Evolutionary conservation across 1,140 invertebrate species (phyloP).

Genomic region (Drosophila suzukii): DNA sequence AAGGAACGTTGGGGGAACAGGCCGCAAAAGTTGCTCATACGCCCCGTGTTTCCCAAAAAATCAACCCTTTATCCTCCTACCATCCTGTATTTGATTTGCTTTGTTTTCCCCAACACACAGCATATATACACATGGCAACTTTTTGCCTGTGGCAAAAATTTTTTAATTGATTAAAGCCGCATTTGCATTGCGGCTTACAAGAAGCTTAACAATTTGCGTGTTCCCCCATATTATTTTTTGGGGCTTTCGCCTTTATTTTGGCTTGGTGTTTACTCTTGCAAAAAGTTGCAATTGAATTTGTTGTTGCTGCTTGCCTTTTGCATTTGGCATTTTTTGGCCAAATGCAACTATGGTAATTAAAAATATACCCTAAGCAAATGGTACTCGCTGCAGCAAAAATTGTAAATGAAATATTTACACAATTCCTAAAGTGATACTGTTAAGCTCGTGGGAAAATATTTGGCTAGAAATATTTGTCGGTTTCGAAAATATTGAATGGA

Average conservation of each 20-base stretch:
- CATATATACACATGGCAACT: conserved; percentile 42
- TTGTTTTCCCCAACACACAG: conserved; percentile 13
- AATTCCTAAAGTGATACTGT: conserved; percentile 22
- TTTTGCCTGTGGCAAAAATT: conserved; percentile 63
- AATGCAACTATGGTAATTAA: conserved; percentile 53
- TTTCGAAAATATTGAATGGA: neutral
- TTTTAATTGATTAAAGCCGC: conserved; percentile 82
- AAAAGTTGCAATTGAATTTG: conserved; percentile 39
- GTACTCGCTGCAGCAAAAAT: conserved; percentile 5
- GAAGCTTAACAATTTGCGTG: conserved; percentile 72
- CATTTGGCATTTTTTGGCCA: conserved; percentile 41
- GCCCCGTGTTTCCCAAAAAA: conserved; percentile 35
- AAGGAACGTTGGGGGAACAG: conserved; percentile 10
- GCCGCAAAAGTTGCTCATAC: conserved; percentile 72
- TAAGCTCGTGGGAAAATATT: conserved; percentile 8
- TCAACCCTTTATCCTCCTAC: too few relatives aligned
- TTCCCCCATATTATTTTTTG: conserved; percentile 53
- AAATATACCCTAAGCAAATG: conserved; percentile 44
- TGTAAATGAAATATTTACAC: conserved; percentile 37
- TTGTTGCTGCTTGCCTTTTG: conserved; percentile 39
- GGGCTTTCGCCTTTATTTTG: conserved; percentile 26
- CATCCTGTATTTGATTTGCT: conserved; percentile 17
- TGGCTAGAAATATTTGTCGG: neutral
- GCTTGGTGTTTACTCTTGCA: conserved; percentile 22
- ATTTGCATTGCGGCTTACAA: conserved; percentile 80